These are phyloP conservation scores for Stylophora pistillata DNA, from an alignment of 64 coral and sea anemone genomes.

Conservation along the genomic window DNA sequence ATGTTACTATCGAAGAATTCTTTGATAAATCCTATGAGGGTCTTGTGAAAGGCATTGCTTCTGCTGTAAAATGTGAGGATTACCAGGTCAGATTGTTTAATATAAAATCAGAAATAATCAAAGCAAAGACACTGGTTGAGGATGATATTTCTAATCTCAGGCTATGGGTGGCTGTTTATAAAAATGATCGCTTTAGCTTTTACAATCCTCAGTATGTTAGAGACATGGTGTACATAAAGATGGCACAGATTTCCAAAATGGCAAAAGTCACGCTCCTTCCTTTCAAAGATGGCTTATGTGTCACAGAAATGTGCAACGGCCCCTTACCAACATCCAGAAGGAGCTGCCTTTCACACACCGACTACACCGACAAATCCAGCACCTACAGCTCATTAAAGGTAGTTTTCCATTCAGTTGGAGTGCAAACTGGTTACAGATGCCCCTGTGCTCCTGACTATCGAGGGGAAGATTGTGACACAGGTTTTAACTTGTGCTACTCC, in stretches of 20 bases:
- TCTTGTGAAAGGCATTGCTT: slow-evolving; percentile 44
- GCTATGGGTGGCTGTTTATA: slow-evolving; percentile 80
- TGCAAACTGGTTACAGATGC: slow-evolving; percentile 36
- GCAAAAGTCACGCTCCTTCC: slow-evolving; percentile 67
- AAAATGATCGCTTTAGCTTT: slow-evolving; percentile 62
- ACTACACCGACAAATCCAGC: slow-evolving; percentile 34
- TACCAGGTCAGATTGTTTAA: slow-evolving; percentile 81
- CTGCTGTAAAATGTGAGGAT: slow-evolving; percentile 32
- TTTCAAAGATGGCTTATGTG: slow-evolving; percentile 64
- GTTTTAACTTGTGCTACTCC: slow-evolving; percentile 87
- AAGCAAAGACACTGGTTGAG: slow-evolving; percentile 24
- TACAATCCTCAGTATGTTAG: slow-evolving; percentile 54
- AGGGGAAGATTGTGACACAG: slow-evolving; percentile 64
- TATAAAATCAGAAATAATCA: slow-evolving; percentile 65
- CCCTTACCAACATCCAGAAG: not conserved
- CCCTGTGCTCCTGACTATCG: slow-evolving; percentile 64
- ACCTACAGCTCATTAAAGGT: slow-evolving; percentile 70
- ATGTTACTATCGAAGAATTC: slow-evolving; percentile 61
- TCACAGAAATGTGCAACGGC: slow-evolving; percentile 55
- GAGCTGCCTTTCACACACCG: slow-evolving; percentile 53
- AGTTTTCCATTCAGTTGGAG: slow-evolving; percentile 80
- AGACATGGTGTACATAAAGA: slow-evolving; percentile 76
- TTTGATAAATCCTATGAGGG: slow-evolving; percentile 67
- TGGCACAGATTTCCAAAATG: slow-evolving; percentile 53
- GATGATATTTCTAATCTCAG: slow-evolving; percentile 72